Percentiles rank a stretch among this genome's conserved stretches.
Evolutionary conservation across 2,113 vertebrate species (phyloP).

Genomic region (Chloropsis hardwickii): DNA sequence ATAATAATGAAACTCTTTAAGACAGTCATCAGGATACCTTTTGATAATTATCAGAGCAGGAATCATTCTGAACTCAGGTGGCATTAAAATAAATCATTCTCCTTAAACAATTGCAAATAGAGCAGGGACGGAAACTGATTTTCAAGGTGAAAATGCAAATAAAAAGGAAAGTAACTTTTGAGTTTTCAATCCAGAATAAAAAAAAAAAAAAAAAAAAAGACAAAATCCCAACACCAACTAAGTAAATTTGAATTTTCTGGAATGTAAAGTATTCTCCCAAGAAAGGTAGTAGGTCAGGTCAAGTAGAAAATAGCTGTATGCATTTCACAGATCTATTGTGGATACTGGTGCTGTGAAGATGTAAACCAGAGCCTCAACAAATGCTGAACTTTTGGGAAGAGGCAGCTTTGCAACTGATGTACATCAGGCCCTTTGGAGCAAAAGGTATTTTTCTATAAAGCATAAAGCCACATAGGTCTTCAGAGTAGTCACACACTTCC

Average conservation of each 20-base stretch:
- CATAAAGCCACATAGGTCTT: not conserved
- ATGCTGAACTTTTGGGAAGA: not conserved
- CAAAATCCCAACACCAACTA: not conserved
- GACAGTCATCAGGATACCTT: not conserved
- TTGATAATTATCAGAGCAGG: not conserved
- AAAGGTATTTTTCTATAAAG: not conserved
- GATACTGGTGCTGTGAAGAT: not conserved
- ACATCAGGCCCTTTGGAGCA: not conserved
- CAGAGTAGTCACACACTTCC: not conserved
- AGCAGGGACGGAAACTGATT: not conserved
- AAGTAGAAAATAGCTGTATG: not conserved
- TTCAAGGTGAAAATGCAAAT: not conserved
- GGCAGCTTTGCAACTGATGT: not conserved
- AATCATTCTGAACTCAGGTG: not conserved
- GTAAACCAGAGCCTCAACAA: not conserved
- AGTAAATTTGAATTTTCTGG: not conserved
- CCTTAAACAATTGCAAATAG: not conserved
- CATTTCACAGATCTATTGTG: not conserved
- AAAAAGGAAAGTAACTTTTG: not conserved
- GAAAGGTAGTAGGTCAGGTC: not conserved
- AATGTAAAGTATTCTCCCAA: not conserved
- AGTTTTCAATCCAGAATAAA: not conserved
- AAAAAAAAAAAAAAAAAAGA: not conserved
- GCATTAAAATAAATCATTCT: not conserved
- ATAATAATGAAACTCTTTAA: not conserved